phyloP scores from a whole-genome alignment of 2,797 vertebrate species.

The Falco cherrug region DNA sequence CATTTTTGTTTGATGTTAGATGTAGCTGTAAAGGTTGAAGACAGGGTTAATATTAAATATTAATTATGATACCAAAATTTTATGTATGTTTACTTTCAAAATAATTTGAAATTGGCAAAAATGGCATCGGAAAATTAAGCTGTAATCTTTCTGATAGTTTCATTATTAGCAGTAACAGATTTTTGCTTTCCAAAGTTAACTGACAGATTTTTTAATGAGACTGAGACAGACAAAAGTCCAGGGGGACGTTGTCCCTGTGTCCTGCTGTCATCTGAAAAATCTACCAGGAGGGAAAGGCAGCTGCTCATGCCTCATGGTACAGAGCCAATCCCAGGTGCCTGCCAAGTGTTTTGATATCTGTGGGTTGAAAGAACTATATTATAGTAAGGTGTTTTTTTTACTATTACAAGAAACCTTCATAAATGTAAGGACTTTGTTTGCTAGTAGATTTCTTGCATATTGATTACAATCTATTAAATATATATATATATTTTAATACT shows the following conservation, averaged over 20 bases:
- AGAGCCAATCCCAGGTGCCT: background rate
- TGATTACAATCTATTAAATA: slow-evolving; percentile 39
- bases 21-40: background rate
- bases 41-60: background rate
- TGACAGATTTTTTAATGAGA: slow-evolving; percentile 56
- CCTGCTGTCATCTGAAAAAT: slow-evolving; percentile 55
- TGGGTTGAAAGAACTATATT: background rate
- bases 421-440: slow-evolving; percentile 16
- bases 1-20: background rate
- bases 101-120: slow-evolving; percentile 28
- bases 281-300: slow-evolving; percentile 38
- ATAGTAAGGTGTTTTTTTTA: background rate
- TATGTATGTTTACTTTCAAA: slow-evolving; percentile 34
- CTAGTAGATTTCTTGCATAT: slow-evolving; percentile 33
- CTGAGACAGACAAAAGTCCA: background rate
- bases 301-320: slow-evolving; percentile 16
- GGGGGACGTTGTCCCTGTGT: background rate
- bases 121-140: slow-evolving; percentile 62
- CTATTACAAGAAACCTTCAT: background rate
- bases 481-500: background rate
- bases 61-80: background rate
- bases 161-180: slow-evolving; percentile 64
- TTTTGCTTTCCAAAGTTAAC: slow-evolving; percentile 55
- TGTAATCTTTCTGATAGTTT: slow-evolving; percentile 58
- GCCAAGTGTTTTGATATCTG: slow-evolving; percentile 20